Base-by-base conservation (phyloP, 2,888 invertebrate genomes). In the Nemotelus nigrinus region DNA sequence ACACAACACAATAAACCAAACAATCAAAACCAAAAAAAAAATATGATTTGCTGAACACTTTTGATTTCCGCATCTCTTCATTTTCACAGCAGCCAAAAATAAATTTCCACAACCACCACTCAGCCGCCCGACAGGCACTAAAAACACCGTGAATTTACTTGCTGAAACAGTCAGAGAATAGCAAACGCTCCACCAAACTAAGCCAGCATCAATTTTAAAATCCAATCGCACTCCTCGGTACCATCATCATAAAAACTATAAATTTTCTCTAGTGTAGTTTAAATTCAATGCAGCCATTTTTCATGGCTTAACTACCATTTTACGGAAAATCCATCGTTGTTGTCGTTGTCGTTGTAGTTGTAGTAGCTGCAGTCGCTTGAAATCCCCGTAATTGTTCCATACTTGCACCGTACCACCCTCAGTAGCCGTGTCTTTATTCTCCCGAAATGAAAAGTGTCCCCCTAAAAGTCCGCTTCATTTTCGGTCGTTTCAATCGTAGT, bases 221-320 rank as follows among this genome's bases (percentile, higher is more conserved):
- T 70, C 70, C 55, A 70, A 70, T 70, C 70, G 70, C 70, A 41
- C 70, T 55, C 41, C 55, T 25, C 25, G 25, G 55, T 70, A 39
- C 70, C 55, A 70, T 53, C 70, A 70, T 70, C 70, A 70, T 70
- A 70, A 70, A 70, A 44, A 43, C 70, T 45, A 70, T 70, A 70
- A 55, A 70, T 70, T 43, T 53, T 70, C 53, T 70, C 70, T 43
- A 70, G 70, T 55, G 25, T 70, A 70, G 70, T 70, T 70, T 70
- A 70, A 53, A 70, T 70, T 55, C 53, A 70, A 70, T 70, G 70
- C 70, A 70, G 70, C 70, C 70, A 70, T 70, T 70, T 70, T 53
- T 70, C 70, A 70, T 70, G 70, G 70, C 70, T 70, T 55, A 70
- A 70, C 70, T 70, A 55, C 70, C 70, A 70, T 70, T 70, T 70